Conservation (phyloP, 1,140 invertebrate species). For the Dufourea novaeangliae region DNA sequence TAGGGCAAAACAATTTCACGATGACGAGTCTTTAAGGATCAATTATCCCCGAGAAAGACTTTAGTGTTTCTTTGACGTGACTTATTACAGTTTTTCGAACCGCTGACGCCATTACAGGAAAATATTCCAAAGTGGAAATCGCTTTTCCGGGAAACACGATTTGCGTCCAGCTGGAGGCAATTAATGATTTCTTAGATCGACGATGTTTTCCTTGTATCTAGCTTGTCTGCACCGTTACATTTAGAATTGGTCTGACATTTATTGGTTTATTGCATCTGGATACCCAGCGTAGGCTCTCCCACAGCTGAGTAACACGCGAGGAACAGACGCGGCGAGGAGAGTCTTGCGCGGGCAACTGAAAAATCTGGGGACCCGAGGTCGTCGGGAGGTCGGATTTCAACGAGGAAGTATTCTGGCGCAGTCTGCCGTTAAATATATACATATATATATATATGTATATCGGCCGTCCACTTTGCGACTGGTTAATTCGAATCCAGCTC, state of each 20-base stretch:
- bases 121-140: not conserved
- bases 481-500: slow-evolving; percentile 46
- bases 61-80: too few species aligned
- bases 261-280: slow-evolving; percentile 10
- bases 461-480: slow-evolving; percentile 55
- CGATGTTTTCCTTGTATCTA: not conserved
- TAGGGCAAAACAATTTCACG: too few species aligned
- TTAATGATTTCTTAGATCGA: not conserved
- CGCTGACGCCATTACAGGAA: not conserved
- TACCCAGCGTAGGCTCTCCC: not conserved
- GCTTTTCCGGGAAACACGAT: not conserved
- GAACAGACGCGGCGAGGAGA: not conserved
- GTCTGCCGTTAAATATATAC: slow-evolving; percentile 63
- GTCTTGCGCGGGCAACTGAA: slow-evolving; percentile 47
- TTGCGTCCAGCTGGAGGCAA: too few species aligned
- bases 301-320: not conserved
- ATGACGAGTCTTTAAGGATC: too few species aligned
- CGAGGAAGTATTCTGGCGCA: slow-evolving; percentile 58
- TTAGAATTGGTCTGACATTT: not conserved
- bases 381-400: slow-evolving; percentile 62
- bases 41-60: too few species aligned
- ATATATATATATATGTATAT: too few species aligned
- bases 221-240: not conserved
- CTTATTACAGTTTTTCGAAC: too few species aligned
- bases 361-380: slow-evolving; percentile 59